Evolutionary conservation across 2,888 invertebrate species (phyloP).

Genomic region (Tanaodytes sp.): DNA sequence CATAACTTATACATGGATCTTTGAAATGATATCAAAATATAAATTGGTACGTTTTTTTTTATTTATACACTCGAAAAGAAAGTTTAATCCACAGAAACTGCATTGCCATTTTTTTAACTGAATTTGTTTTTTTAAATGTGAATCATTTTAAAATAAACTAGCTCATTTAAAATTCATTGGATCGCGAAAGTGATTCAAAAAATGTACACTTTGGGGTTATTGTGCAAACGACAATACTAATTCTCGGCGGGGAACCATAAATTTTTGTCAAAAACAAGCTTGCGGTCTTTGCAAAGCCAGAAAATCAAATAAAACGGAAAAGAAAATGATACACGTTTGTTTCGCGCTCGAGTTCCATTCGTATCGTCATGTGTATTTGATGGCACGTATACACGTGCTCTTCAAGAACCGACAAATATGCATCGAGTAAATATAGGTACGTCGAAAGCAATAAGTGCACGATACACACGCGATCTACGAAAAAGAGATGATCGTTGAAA

Average conservation of each 20-base stretch:
- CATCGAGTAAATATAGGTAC: constrained; percentile 43
- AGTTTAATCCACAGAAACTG: no score
- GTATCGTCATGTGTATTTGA: constrained; percentile 45
- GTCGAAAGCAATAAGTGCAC: constrained; percentile 48
- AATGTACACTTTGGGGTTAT: no score
- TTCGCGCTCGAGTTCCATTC: constrained; percentile 46
- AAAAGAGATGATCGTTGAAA: constrained; percentile 36
- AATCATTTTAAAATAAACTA: no score
- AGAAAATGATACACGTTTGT: constrained; percentile 51
- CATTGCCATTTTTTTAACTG: no score
- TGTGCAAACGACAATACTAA: no score
- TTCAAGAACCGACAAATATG: constrained; percentile 53
- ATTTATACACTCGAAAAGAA: no score
- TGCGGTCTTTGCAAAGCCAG: constrained; percentile 31
- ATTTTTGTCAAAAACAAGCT: constrained; percentile 36
- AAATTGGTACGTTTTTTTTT: no score
- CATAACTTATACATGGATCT: constrained; percentile 23
- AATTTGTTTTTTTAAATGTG: no score
- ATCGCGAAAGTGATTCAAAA: no score
- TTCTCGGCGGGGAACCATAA: background rate
- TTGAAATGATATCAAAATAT: constrained; percentile 15
- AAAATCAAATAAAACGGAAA: constrained; percentile 37
- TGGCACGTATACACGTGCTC: constrained; percentile 49
- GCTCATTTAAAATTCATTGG: no score
- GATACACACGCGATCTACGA: constrained; percentile 25